Evolutionary conservation across 2,797 vertebrate species (phyloP).

Genomic region (Mallotus villosus): DNA sequence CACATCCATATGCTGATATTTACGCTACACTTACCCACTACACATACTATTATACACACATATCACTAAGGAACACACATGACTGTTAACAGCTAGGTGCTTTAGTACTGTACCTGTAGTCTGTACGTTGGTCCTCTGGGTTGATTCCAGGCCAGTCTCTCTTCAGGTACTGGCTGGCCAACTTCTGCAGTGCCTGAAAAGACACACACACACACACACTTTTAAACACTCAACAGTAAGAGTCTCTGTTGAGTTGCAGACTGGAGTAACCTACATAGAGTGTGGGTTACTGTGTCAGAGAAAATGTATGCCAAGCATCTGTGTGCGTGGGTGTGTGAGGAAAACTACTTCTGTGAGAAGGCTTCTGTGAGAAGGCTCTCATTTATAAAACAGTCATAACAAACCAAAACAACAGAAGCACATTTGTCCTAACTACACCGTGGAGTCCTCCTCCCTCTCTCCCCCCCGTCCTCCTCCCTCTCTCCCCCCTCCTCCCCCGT

Average conservation of each 20-base stretch:
- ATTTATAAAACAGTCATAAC: conserved; percentile 1
- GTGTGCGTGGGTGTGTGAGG: conserved; percentile 18
- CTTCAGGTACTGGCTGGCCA: conserved; percentile 96
- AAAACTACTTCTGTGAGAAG: background rate
- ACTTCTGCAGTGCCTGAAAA: conserved; percentile 91
- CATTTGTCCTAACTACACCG: background rate
- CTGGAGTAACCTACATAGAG: conserved; percentile 56
- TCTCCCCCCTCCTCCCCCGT: conserved; percentile 5
- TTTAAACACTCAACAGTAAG: background rate
- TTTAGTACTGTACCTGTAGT: conserved; percentile 89
- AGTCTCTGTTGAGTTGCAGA: conserved; percentile 2
- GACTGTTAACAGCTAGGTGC: background rate
- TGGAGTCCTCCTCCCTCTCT: background rate
- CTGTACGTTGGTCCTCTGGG: conserved; percentile 87
- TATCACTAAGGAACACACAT: background rate
- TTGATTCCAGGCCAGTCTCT: conserved; percentile 95
- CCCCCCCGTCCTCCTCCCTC: background rate
- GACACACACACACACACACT: conserved; percentile 5
- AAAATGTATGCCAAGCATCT: conserved; percentile 12
- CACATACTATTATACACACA: no score
- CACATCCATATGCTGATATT: background rate
- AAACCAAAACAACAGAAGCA: background rate
- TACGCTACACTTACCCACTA: background rate
- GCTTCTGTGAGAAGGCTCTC: background rate
- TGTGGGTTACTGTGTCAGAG: conserved; percentile 22